phyloP scores from a whole-genome alignment of 2,797 vertebrate genomes.

The Neosalanx taihuensis region DNA sequence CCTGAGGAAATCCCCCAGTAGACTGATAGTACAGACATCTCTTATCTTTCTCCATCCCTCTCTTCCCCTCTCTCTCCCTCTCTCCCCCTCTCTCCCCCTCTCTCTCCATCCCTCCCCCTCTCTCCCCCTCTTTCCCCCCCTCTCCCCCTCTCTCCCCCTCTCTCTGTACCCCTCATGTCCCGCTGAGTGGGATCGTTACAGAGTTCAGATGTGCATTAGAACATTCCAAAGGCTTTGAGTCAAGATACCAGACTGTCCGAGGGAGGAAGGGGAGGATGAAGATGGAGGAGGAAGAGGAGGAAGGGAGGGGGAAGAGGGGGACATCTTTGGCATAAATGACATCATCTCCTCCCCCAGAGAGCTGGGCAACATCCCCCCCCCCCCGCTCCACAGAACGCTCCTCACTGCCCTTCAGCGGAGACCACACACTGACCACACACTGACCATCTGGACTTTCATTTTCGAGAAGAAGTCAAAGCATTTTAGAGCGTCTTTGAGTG shows the following conservation, averaged over 20 bases:
- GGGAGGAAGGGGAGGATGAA: background rate
- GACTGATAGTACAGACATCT: too few species aligned
- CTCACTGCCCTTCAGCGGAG: slow-evolving; percentile 17
- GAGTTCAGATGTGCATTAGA: too few species aligned
- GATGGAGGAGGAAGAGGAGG: too few species aligned
- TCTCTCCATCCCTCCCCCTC: too few species aligned
- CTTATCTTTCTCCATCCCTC: too few species aligned
- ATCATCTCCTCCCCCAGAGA: slow-evolving; percentile 4
- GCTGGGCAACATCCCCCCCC: background rate
- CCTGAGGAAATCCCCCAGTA: background rate
- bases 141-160: too few species aligned
- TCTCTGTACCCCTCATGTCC: too few species aligned
- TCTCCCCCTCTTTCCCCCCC: background rate
- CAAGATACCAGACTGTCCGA: background rate
- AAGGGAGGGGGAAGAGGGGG: background rate
- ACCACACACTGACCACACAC: background rate
- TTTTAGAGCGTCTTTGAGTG: background rate
- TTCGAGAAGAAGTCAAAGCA: background rate
- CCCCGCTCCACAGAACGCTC: background rate
- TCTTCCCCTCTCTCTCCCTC: too few species aligned
- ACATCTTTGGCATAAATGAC: background rate
- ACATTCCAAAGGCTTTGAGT: too few species aligned
- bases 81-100: too few species aligned
- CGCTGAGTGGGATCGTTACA: too few species aligned
- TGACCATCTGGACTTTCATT: background rate